Conservation (phyloP, 2,797 vertebrate genomes). For the Orientallactaga sibirica region DNA sequence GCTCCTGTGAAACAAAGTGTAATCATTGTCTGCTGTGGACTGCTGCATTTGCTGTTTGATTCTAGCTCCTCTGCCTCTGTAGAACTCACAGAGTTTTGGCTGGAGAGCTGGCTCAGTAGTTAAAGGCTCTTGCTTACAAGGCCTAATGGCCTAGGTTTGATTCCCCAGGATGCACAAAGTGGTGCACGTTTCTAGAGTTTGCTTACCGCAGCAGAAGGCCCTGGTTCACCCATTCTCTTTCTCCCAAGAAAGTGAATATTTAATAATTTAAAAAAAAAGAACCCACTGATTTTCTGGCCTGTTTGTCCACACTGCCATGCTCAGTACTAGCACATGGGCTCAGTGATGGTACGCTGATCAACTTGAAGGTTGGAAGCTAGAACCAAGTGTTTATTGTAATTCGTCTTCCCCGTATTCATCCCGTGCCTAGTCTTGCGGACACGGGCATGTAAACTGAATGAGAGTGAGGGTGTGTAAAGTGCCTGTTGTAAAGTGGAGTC, state of each 20-base stretch:
- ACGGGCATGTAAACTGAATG: too few species aligned
- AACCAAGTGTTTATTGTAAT: neutral
- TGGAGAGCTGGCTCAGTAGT: too few species aligned
- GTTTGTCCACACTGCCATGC: neutral
- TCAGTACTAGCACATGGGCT: neutral
- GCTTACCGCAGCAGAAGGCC: too few species aligned
- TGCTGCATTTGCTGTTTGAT: neutral
- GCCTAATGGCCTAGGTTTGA: too few species aligned
- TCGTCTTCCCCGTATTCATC: neutral
- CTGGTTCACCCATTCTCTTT: too few species aligned
- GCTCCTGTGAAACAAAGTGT: neutral
- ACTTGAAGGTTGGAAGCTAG: neutral
- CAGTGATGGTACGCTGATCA: neutral
- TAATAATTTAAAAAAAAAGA: too few species aligned
- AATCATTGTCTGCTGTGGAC: neutral
- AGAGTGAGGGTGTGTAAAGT: neutral
- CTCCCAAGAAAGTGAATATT: too few species aligned
- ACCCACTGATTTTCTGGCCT: too few species aligned
- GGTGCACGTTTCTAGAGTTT: too few species aligned
- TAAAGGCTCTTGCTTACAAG: too few species aligned
- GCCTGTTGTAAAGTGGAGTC: neutral
- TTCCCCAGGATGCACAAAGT: too few species aligned
- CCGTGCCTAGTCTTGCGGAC: too few species aligned
- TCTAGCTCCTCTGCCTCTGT: neutral
- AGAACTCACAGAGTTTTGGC: neutral